Base-by-base conservation (phyloP, 2,888 invertebrate genomes). In the Cataglyphis rosenhaueri region DNA sequence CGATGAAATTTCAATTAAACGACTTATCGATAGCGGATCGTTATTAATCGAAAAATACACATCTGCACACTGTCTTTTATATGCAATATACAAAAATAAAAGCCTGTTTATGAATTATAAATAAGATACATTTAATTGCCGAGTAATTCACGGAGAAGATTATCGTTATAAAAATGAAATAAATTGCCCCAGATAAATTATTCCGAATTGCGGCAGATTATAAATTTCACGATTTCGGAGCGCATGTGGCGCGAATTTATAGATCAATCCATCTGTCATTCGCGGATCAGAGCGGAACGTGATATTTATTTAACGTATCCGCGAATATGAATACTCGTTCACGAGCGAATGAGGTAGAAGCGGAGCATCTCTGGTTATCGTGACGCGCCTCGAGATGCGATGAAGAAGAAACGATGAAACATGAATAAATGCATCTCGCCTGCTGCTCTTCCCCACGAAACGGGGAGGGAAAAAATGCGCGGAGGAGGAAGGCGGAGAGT, bases 391-490 rank as follows among this genome's bases (percentile, higher is more conserved):
- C 59, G 74, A 62, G 25, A n/a, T n/a, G 29, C 48, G 41, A 75
- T 38, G 65, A 66, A 29, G 52, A 55, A 61, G 35, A 32, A 35
- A 59, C 82, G 75, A 83, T 66, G 76, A 83, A 84, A 83, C 76
- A 62, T 59, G 83, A 87, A 85, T 75, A 87, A 85, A 87, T 84
- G 84, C 78, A 66, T 84, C 52, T 55, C 62, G n/a, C 10, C 35
- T 4, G 61, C 61, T 38, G n/a, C 25, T 35, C 35, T 25, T 25
- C 25, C 29, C 59, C 8, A 8, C 12, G 35, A 18, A 1, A 25
- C 29, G 73, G 21, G 73, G 21, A 29, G 18, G 29, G 12, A 41
- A 18, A 32, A 68, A 15, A 70, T n/a, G 41, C 18, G 41, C 18
- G 41, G 29, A 38, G 15, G 6, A 9, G 25, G 25, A n/a, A 15